Evolutionary conservation across 2,797 vertebrate genomes (phyloP), one percentile per base, ranked within the genome.

Genomic region (Hozukius guyotensis): DNA sequence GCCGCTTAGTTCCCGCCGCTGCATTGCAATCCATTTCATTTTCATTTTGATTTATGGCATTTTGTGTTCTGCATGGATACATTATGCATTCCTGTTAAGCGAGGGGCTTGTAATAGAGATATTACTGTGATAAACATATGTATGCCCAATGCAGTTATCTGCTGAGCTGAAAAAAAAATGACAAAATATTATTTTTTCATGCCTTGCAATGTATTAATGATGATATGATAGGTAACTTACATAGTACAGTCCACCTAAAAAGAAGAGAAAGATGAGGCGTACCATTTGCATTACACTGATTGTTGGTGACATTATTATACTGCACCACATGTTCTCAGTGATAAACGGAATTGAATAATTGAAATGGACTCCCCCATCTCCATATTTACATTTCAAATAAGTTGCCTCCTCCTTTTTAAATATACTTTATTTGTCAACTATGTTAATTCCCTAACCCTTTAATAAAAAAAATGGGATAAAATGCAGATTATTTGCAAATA

Each of bases 1-100:
- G 86, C 77, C 69, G 64, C 88, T 90, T 87, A 87, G 89, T 85
- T 87, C 81, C 84, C 56, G 77, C 8, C 0, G 74, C 89, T 77
- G 67, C 78, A 87, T 84, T 84, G 52, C 86, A 85, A 89, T 90
- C 69, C 38, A 62, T 87, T 89, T 87, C 72, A 73, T 96, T 96
- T 96, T 97, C 96, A 96, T 96, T 97, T 96, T 95, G 95, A 96
- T 96, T 96, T 96, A 94, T 96, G 94, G 90, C 92, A 94, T 95
- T 95, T 96, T 95, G 92, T 94, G 87, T 91, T 91, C 91, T 93
- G 94, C 95, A 94, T 94, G 95, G 95, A 96, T 96, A 94, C 94
- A 87, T 90, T 81, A 90, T 80, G 95, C 95, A 95, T 96, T 91
- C 83, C 95, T 94, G 83, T 92, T 91, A 88, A 87, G 86, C 78